A percentile compares a stretch with the other conserved stretches of the same genome.
phyloP scores from a whole-genome alignment of 2,113 vertebrate genomes.

The Corythaeola cristata region DNA sequence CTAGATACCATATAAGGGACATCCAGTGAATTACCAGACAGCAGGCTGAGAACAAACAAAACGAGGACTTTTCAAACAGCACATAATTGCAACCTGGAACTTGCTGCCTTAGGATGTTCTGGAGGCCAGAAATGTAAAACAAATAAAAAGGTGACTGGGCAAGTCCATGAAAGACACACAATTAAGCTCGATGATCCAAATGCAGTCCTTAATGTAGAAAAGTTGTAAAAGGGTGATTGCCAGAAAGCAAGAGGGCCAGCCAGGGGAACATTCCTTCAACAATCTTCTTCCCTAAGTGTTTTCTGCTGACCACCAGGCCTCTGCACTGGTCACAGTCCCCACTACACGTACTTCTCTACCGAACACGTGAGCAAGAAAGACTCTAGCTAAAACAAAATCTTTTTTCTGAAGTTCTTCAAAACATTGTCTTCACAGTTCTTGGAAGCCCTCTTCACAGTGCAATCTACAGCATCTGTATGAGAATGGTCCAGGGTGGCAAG shows the following conservation, averaged over 20 bases:
- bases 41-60: neutral
- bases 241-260: neutral
- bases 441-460: neutral
- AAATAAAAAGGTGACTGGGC: neutral
- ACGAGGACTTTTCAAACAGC: neutral
- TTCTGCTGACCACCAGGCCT: neutral
- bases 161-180: neutral
- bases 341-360: neutral
- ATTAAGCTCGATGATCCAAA: neutral
- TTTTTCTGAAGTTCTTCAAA: neutral
- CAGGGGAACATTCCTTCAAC: neutral
- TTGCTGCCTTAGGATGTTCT: neutral
- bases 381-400: neutral
- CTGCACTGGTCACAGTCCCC: neutral
- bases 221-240: neutral
- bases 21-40: neutral
- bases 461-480: neutral
- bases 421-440: neutral
- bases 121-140: neutral
- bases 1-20: neutral
- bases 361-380: neutral
- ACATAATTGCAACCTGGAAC: neutral
- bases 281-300: neutral
- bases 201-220: neutral
- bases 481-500: neutral